Evolutionary conservation across 1,140 invertebrate genomes (phyloP).

Genomic region (Magallana angulata): DNA sequence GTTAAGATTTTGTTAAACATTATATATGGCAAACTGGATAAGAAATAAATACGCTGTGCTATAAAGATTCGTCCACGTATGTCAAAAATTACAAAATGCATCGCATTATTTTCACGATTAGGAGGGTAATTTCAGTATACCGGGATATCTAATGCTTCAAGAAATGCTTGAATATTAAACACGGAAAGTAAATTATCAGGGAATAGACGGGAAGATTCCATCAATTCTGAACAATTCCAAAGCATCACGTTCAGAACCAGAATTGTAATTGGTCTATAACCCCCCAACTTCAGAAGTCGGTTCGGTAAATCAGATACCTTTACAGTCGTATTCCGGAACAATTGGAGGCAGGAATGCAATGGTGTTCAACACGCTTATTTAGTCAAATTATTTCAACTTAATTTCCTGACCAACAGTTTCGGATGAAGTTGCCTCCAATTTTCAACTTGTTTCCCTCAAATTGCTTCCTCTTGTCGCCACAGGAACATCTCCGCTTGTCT

Average conservation of each 20-base stretch:
- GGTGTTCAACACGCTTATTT: slow-evolving; percentile 39
- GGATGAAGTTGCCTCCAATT: slow-evolving; percentile 12
- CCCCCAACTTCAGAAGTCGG: not conserved
- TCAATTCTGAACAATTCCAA: too few relatives aligned
- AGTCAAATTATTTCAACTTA: slow-evolving; percentile 48
- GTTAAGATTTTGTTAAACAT: too few relatives aligned
- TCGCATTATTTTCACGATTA: too few relatives aligned
- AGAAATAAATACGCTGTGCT: too few relatives aligned
- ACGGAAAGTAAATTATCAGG: too few relatives aligned
- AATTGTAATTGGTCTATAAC: not conserved
- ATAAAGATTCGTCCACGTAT: too few relatives aligned
- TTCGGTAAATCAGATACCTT: slow-evolving; percentile 15
- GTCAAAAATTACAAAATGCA: too few relatives aligned
- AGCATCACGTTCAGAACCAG: not conserved
- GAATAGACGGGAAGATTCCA: too few relatives aligned
- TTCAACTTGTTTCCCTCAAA: slow-evolving; percentile 35
- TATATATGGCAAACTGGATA: too few relatives aligned
- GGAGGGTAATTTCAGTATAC: too few relatives aligned
- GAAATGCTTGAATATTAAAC: too few relatives aligned
- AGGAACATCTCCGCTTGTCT: slow-evolving; percentile 19
- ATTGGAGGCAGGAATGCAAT: not conserved
- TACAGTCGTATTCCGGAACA: not conserved
- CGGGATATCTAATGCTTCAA: too few relatives aligned
- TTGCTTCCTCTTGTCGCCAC: slow-evolving; percentile 42
- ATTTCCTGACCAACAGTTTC: slow-evolving; percentile 36